These are phyloP conservation scores for Macropis europaea DNA, from an alignment of 2,888 invertebrate genomes.

Conservation along the genomic window DNA sequence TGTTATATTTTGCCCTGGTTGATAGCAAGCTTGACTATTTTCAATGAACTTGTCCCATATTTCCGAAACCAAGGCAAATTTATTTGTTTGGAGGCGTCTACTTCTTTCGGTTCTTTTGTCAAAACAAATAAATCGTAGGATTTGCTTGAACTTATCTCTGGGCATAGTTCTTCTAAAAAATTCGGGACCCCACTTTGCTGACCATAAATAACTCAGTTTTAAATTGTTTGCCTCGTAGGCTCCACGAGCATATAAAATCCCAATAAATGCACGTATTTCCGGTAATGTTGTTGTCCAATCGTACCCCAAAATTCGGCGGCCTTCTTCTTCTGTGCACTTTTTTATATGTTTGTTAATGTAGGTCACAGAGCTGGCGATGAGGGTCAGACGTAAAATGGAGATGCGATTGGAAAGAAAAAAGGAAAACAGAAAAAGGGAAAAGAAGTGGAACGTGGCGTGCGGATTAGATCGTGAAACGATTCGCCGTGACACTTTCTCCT, in stretches of 20 bases:
- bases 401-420: slow-evolving; percentile 8
- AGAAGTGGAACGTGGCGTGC: slow-evolving; percentile 25
- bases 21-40: slow-evolving; percentile 53
- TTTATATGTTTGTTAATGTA: slow-evolving; percentile 9
- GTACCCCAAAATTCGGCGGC: slow-evolving; percentile 18
- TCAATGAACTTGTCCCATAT: slow-evolving; percentile 54
- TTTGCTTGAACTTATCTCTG: slow-evolving; percentile 32
- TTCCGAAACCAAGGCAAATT: slow-evolving; percentile 49
- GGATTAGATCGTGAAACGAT: slow-evolving; percentile 32
- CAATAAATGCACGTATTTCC: not conserved
- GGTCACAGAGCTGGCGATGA: not conserved
- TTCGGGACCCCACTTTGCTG: slow-evolving; percentile 26
- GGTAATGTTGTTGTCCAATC: slow-evolving; percentile 14
- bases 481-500: slow-evolving; percentile 54
- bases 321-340: slow-evolving; percentile 28
- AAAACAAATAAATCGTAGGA: slow-evolving; percentile 40
- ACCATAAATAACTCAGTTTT: slow-evolving; percentile 9
- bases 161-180: slow-evolving; percentile 28
- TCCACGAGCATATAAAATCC: slow-evolving; percentile 25
- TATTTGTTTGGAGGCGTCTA: slow-evolving; percentile 2
- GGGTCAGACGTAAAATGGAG: not conserved
- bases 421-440: not conserved
- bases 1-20: slow-evolving; percentile 54
- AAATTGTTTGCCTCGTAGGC: slow-evolving; percentile 23
- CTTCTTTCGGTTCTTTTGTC: slow-evolving; percentile 39